Conservation (phyloP, 2,113 vertebrate species). For the Nibea albiflora region DNA sequence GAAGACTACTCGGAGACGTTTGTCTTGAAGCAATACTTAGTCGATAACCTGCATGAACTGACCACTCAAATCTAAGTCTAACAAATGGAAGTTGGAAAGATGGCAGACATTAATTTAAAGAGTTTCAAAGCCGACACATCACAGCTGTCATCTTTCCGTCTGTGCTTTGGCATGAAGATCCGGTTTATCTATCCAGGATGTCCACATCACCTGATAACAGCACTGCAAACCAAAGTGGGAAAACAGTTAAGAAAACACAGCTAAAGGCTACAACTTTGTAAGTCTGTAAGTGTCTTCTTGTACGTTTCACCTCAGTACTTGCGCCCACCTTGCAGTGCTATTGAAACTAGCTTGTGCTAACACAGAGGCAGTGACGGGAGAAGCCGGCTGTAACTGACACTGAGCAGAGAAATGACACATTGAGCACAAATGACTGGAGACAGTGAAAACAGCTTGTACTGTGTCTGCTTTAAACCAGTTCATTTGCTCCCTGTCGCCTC, state of each 20-base stretch:
- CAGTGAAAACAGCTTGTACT: slow-evolving; percentile 65
- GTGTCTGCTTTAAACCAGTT: slow-evolving; percentile 63
- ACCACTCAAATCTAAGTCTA: not conserved
- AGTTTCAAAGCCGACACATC: not conserved
- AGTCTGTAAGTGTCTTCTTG: not conserved
- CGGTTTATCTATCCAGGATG: not conserved
- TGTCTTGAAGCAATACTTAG: too few species aligned
- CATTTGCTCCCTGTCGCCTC: slow-evolving; percentile 65
- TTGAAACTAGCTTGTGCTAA: slow-evolving; percentile 8
- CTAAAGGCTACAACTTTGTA: not conserved
- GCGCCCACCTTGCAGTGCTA: not conserved
- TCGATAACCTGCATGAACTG: not conserved
- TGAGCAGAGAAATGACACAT: slow-evolving; percentile 51
- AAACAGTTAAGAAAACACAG: not conserved
- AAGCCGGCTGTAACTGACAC: slow-evolving; percentile 36
- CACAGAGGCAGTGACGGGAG: slow-evolving; percentile 22
- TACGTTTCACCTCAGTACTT: not conserved
- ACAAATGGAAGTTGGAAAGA: not conserved
- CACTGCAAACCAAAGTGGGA: not conserved
- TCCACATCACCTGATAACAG: not conserved
- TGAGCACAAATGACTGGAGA: slow-evolving; percentile 57
- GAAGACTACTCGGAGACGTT: not conserved
- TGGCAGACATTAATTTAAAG: not conserved
- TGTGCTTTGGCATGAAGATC: not conserved
- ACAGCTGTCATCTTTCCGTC: not conserved